Evolutionary conservation across 2,888 invertebrate species (phyloP), one percentile per base, ranked within the genome.

Genomic region (Beris chalybata): DNA sequence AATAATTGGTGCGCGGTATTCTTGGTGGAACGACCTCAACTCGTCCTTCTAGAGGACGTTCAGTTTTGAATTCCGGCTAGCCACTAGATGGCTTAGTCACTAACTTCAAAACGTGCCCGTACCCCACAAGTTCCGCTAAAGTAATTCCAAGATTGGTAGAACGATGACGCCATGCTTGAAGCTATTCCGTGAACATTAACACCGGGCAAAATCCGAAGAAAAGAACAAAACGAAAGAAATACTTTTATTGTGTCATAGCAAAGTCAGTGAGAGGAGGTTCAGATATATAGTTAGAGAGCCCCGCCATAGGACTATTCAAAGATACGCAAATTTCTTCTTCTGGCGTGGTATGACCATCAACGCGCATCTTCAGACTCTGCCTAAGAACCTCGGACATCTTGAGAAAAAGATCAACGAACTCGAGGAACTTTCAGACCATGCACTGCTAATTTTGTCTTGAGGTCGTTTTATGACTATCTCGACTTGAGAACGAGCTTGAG

Each of bases 391-490:
- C 32, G 9, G 31, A 9, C 54, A 31, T 7, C 12, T 31, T 12
- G 54, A 61, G 50, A 61, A 52, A 52, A 65, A 69, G 69, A 67
- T 67, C 69, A 69, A 64, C 67, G 67, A 64, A 67, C 69, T 65
- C 61, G 9, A 44, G 58, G 53, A 59, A 59, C 64, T 64, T 58
- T 66, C 64, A 64, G 68, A 64, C 59, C 66, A 64, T 66, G 66
- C 64, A 64, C 69, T 69, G 69, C 69, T 67, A 69, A 69, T 69
- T 69, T 69, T 52, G 61, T 67, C 64, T 69, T 59, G 56, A 69
- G 59, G 69, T 67, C 59, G 67, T 67, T 67, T 69, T 69, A 69
- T 66, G 56, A 65, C 64, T 67, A 38, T 13, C 30, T 22, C 61
- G 61, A 50, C 61, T 52, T 22, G 5, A 38, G 38, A 38, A 38